A percentile compares a stretch with the other conserved stretches of the same genome.
Conservation (phyloP, 1,140 invertebrate species). For the Spodoptera frugiperda region DNA sequence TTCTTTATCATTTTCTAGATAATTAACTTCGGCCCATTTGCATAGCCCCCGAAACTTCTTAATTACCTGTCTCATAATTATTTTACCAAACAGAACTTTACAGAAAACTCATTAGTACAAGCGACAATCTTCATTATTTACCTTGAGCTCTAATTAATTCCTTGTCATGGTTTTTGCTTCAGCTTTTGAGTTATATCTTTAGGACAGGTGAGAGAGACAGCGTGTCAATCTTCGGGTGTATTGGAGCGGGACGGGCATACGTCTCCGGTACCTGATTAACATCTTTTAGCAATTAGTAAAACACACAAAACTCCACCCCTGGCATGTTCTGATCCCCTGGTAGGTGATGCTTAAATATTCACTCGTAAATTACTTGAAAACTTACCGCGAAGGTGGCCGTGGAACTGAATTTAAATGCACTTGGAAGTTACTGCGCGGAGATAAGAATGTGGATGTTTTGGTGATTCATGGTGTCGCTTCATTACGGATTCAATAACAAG, state of each 20-base stretch:
- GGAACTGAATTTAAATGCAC: conserved; percentile 81
- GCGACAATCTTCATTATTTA: conserved; percentile 86
- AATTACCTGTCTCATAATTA: conserved; percentile 81
- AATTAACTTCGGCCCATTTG: conserved; percentile 64
- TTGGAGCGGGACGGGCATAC: conserved; percentile 62
- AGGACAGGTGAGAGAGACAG: conserved; percentile 62
- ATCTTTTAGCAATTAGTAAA: conserved; percentile 87
- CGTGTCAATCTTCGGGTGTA: conserved; percentile 49
- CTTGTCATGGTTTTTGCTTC: conserved; percentile 86
- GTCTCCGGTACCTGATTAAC: conserved; percentile 83
- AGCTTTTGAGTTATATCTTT: conserved; percentile 81
- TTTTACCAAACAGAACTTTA: conserved; percentile 74
- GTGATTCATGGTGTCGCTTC: conserved; percentile 61
- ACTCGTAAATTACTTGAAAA: conserved; percentile 84
- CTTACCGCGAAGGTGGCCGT: conserved; percentile 80
- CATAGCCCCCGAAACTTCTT: conserved; percentile 69
- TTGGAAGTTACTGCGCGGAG: conserved; percentile 62
- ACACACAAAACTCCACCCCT: conserved; percentile 87
- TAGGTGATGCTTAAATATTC: conserved; percentile 85
- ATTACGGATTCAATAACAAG: not conserved
- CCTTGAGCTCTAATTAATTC: conserved; percentile 86
- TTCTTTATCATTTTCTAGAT: conserved; percentile 55
- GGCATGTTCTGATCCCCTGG: conserved; percentile 83
- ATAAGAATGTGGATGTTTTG: conserved; percentile 60
- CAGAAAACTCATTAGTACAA: conserved; percentile 82